Conservation (phyloP, 30 jellyfish, hydroid and myxozoan genomes). For the Cassiopea xamachana region DNA sequence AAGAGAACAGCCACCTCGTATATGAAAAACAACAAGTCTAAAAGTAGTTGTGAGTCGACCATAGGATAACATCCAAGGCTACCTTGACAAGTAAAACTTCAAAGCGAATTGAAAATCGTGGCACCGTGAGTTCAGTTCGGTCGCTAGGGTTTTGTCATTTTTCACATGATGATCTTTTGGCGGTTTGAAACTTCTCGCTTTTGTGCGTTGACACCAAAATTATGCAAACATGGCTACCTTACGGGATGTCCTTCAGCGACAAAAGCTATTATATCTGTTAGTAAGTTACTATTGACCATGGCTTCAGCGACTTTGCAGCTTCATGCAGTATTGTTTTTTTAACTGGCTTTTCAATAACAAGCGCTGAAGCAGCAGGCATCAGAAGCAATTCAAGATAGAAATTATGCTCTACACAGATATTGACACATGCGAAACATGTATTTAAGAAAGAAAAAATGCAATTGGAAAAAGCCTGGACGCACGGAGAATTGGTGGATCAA, state of each 20-base stretch:
- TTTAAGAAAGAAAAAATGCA: constrained; percentile 20
- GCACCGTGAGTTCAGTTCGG: constrained; percentile 4
- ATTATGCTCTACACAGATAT: constrained; percentile 27
- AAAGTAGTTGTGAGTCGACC: no score
- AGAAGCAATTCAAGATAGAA: constrained; percentile 26
- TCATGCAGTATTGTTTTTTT: neutral
- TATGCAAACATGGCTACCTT: neutral
- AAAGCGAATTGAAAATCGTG: neutral
- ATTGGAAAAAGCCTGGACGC: constrained; percentile 49
- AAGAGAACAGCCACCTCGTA: no score
- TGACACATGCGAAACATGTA: constrained; percentile 31
- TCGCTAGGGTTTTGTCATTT: neutral
- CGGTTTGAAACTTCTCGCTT: neutral
- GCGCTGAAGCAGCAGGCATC: constrained; percentile 4
- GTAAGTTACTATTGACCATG: neutral
- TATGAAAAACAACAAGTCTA: no score
- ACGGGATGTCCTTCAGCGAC: neutral
- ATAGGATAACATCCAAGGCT: neutral
- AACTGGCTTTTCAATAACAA: neutral
- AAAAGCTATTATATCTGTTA: neutral
- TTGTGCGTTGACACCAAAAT: neutral
- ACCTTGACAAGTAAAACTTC: neutral
- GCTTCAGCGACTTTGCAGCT: neutral
- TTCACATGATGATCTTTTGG: neutral
- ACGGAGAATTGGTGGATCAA: constrained; percentile 49